phyloP scores from a whole-genome alignment of 2,113 vertebrate genomes.

The Oriolus oriolus region DNA sequence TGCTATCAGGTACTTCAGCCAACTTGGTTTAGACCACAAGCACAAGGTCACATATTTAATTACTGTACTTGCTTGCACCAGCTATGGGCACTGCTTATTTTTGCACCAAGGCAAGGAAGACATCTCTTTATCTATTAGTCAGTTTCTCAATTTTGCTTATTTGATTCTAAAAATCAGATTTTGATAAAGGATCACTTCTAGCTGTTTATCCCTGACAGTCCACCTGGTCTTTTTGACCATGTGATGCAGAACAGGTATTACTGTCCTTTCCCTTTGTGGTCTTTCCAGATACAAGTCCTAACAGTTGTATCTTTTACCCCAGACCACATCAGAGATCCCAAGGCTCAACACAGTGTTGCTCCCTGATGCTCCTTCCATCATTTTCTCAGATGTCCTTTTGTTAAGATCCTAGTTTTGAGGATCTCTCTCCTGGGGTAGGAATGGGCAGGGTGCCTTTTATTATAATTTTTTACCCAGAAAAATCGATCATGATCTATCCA shows the following conservation, averaged over 20 bases:
- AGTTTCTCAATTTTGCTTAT: neutral
- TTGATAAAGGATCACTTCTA: neutral
- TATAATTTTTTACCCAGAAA: neutral
- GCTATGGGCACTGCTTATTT: neutral
- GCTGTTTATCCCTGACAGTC: neutral
- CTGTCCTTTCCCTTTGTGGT: neutral
- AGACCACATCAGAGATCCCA: neutral
- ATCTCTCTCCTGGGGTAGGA: neutral
- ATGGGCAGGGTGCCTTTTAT: neutral
- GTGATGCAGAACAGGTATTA: neutral
- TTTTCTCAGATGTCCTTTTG: neutral
- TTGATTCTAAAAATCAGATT: neutral
- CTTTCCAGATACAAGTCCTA: neutral
- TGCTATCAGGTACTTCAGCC: neutral
- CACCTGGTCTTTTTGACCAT: neutral
- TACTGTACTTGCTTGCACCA: neutral
- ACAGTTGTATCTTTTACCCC: neutral
- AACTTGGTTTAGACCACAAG: neutral
- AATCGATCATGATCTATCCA: neutral
- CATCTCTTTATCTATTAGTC: neutral
- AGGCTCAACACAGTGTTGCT: neutral
- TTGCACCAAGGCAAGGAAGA: neutral
- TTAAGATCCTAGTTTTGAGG: neutral
- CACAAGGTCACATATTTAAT: neutral
- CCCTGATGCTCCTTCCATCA: neutral